Evolutionary conservation across 2,113 vertebrate species (phyloP).

Genomic region (Myrmophylax atrothorax): DNA sequence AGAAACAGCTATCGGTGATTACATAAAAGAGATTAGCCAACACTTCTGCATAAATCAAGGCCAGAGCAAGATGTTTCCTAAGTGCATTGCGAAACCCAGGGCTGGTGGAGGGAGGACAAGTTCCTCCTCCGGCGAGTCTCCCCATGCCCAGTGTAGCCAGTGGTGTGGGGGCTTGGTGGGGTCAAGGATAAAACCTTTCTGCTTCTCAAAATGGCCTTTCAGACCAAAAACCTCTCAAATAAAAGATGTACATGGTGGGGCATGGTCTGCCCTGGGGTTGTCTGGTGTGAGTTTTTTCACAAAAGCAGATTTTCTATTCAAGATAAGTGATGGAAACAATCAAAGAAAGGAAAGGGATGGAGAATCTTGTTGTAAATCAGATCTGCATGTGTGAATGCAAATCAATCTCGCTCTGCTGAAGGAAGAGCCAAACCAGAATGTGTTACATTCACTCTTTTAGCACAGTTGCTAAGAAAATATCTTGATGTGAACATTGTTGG

Average conservation of each 20-base stretch:
- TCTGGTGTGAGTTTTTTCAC: not conserved
- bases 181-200: not conserved
- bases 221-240: not conserved
- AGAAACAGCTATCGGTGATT: constrained; percentile 68
- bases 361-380: constrained; percentile 26
- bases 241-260: not conserved
- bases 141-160: not conserved
- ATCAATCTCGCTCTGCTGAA: not conserved
- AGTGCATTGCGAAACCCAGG: constrained; percentile 51
- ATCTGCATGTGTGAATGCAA: constrained; percentile 33
- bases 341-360: constrained; percentile 5
- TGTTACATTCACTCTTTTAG: constrained; percentile 43
- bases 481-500: not conserved
- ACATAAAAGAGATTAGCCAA: constrained; percentile 73
- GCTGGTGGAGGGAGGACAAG: constrained; percentile 56
- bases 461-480: constrained; percentile 40
- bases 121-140: constrained; percentile 41
- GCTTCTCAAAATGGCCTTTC: not conserved
- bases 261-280: not conserved
- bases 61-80: constrained; percentile 72
- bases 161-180: not conserved
- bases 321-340: constrained; percentile 1
- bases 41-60: constrained; percentile 65
- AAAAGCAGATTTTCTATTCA: not conserved
- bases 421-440: constrained; percentile 30